Evolutionary conservation across 2,113 vertebrate genomes (phyloP).

Genomic region (Philantomba maxwellii): DNA sequence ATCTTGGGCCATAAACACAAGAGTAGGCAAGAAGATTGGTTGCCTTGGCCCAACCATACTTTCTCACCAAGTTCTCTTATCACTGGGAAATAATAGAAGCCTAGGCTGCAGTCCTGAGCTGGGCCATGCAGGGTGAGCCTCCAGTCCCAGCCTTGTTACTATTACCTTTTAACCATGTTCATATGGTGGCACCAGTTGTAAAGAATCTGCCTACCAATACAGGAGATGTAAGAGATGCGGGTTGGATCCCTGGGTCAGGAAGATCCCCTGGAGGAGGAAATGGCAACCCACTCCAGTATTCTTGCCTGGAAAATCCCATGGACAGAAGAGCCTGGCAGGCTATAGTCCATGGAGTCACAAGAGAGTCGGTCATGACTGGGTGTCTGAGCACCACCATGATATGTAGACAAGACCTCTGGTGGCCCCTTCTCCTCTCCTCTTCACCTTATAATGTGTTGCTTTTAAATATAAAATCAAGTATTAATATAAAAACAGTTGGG

Average conservation of each 20-base stretch:
- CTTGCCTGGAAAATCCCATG: neutral
- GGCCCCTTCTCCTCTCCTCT: neutral
- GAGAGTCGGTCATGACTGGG: neutral
- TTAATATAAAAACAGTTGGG: neutral
- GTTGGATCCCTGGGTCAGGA: neutral
- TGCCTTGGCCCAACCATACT: neutral
- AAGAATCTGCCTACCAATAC: neutral
- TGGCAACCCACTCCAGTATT: neutral
- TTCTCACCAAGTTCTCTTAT: neutral
- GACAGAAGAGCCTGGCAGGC: neutral
- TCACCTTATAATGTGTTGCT: neutral
- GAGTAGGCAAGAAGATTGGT: neutral
- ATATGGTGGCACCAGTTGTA: neutral
- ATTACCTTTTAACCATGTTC: neutral
- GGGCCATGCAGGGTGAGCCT: neutral
- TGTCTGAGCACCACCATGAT: neutral
- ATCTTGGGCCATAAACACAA: neutral
- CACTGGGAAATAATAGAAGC: neutral
- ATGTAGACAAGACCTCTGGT: neutral
- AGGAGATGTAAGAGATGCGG: neutral
- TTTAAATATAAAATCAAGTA: conserved; percentile 1
- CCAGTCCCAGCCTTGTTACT: neutral
- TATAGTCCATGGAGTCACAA: neutral
- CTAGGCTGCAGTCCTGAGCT: neutral
- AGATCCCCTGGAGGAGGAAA: neutral